phyloP scores from a whole-genome alignment of 2,888 invertebrate species.

The Macropis europaea region DNA sequence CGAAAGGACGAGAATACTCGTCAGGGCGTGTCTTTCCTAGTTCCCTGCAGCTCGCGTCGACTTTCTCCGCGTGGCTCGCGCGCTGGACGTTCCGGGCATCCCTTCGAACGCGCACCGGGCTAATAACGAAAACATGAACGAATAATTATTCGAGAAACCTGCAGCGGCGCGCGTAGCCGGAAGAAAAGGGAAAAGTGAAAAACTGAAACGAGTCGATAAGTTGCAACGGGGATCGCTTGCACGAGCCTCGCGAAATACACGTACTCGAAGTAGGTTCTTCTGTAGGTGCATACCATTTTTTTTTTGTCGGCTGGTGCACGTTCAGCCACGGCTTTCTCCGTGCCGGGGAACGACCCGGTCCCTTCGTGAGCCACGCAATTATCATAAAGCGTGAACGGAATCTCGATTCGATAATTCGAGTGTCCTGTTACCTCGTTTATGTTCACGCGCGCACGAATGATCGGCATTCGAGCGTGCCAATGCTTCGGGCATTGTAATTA shows the following conservation, averaged over 20 bases:
- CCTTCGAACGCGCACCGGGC: constrained; percentile 10
- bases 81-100: constrained; percentile 59
- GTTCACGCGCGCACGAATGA: constrained; percentile 24
- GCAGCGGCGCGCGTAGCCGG: constrained; percentile 4
- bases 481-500: constrained; percentile 17
- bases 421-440: constrained; percentile 56
- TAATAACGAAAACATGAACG: neutral
- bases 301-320: neutral
- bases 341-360: neutral
- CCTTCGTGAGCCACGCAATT: constrained; percentile 38
- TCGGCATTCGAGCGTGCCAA: constrained; percentile 31
- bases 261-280: too few species aligned
- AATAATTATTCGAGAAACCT: constrained; percentile 31
- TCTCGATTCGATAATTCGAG: constrained; percentile 34
- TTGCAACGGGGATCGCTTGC: neutral
- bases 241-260: neutral
- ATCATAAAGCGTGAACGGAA: constrained; percentile 52
- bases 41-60: constrained; percentile 62
- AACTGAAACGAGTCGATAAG: constrained; percentile 23
- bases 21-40: constrained; percentile 69
- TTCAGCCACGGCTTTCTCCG: constrained; percentile 1
- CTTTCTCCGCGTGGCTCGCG: constrained; percentile 67
- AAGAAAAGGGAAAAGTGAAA: neutral
- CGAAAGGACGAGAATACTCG: constrained; percentile 65
- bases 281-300: too few species aligned